Base-by-base conservation (phyloP, 2,888 invertebrate species). In the Ischnura elegans region DNA sequence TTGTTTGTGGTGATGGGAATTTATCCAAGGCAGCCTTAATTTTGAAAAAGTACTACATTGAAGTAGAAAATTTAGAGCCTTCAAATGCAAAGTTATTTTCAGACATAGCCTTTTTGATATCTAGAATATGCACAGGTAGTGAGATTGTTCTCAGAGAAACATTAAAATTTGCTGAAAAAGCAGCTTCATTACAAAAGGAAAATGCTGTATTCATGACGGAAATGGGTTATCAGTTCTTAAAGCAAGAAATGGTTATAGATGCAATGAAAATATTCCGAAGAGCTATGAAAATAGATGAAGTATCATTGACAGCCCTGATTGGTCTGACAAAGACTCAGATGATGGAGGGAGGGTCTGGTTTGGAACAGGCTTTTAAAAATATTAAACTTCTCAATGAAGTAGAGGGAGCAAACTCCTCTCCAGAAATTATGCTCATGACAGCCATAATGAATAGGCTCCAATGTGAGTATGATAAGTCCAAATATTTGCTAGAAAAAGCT, bases 241-340 rank as follows among this genome's bases (percentile, higher is more conserved):
- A 98, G 93, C 97, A 98, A 95, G 97, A 97, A 0, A 98, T 98
- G 95, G 96, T 97, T 29, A 98, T 97, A 95, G 99, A 99, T 94
- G 98, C 99, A 0, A 96, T 97, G 45, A 97, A 97, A 95, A 98
- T 98, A 95, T 98, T 98, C 95, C 97, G 98, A 95, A 97, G 97
- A 93, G 98, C 98, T 0, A 97, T 98, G 93, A 98, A 98, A 96
- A 96, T 98, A 25, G 98, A 99, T 95, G 98, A 98, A 95, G 97
- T 98, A 66, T 98, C 98, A 42, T 97, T 98, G 47, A 96, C 97
- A 42, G 98, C 98, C 0, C 96, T 99, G 0, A 97, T 97, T 96
- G 99, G 99, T 0, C 96, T 99, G 93, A 98, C 99, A 21, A 96
- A 97, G 6, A 98, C 99, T 95, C 98, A 99, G 95, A 96, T 98